Evolutionary conservation across 1,140 invertebrate genomes (phyloP), one percentile per base, ranked within the genome.

Genomic region (Aphelinus certus): DNA sequence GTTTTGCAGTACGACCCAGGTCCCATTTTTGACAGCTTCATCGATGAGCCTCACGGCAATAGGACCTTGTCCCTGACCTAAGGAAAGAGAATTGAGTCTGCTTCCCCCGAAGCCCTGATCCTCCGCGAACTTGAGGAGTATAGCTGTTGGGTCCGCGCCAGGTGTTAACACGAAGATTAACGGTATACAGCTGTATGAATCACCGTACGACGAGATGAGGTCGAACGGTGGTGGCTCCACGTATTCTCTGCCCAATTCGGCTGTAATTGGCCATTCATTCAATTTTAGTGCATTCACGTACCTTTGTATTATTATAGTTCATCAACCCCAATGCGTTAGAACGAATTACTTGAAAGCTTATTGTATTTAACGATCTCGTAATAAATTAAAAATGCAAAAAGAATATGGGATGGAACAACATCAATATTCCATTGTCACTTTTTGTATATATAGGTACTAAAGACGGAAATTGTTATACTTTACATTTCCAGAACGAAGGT

Each of bases 1-100:
- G 88, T 98, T 99, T 88, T 99, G 97, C 49, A 99, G 86, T n/a
- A 97, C 91, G 2, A 98, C 95, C 97, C 97, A 99, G 66, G 92
- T 94, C 47, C 96, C 95, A 76, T 91, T 92, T 79, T 94, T 93
- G 2, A 93, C 89, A 1, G 94, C 96, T 78, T 96, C 94, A 53
- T 96, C 92, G 10, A 99, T 96, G 85, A 97, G 90, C 83, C 91
- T 92, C 71, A 95, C 89, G 45, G 97, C 97, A 79, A 97, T 96
- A 48, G 91, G 95, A 73, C 94, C 95, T 85, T 98, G 97, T 2
- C 97, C 96, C 91, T 98, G 96, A 45, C 97, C 97, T 72, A 98
- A 85, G 0, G 96, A 98, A 9, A 98, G 84, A 0, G 95, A 95
- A 83, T 94, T 94, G 71, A 98, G 89, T 77, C 94, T 91, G 69